Evolutionary conservation across 1,140 invertebrate genomes (phyloP), one percentile per base, ranked within the genome.

Genomic region (Oppia nitens): DNA sequence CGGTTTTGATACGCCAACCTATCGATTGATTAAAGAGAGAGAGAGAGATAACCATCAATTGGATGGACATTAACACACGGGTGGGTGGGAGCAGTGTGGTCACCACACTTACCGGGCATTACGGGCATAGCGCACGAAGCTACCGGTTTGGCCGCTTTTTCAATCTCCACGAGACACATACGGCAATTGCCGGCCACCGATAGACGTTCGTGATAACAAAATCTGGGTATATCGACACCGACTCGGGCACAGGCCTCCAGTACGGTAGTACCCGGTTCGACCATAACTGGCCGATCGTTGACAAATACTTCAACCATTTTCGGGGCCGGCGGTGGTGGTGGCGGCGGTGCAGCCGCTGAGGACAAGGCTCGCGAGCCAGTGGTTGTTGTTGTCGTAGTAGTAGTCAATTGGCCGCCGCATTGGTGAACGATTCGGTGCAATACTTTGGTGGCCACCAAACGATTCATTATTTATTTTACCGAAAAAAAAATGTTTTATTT

Each of bases 101-200:
- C 14, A 49, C 9, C 4, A 20, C 20, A 11, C 47, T 82, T 84
- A 2, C 95, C 96, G 74, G 98, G 98, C 91, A 98, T 97, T 0
- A 98, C 95, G 17, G 96, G 96, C 94, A 98, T 98, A 1, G 96
- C 95, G 75, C 95, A 99, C 6, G 94, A 94, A 50, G 96, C 96
- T n/a, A 98, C 87, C 4, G 95, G 96, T 79, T 89, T 88, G 2
- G 83, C 73, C 49, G 83, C 82, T 71, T 95, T 98, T 75, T 99
- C 96, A 40, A 99, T 92, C 78, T 99, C 96, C 1, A 99, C 96
- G 3, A 99, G 75, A 78, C 96, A 99, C 96, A 99, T 99, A 62
- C 96, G 80, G 65, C 75, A 77, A 73, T 99, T 99, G 23, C 96
- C 96, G 66, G 96, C 96, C 55, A 99, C 85, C 45, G 93, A 91